Percentiles rank a stretch among this genome's conserved stretches.
Evolutionary conservation across 2,113 vertebrate genomes (phyloP).

Genomic region (Aptenodytes forsteri): DNA sequence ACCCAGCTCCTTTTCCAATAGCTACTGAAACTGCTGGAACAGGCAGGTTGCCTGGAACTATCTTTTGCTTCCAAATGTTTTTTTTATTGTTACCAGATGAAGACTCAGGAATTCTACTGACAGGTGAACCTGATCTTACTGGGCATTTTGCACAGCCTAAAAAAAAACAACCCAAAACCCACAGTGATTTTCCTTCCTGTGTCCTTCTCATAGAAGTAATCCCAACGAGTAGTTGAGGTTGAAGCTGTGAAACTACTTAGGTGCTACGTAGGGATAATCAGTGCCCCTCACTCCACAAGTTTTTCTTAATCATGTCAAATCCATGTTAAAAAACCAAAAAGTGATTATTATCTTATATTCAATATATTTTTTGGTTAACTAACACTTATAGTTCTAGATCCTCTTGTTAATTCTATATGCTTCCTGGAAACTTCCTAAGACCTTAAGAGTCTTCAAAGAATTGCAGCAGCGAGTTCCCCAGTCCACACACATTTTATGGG

Average conservation of each 20-base stretch:
- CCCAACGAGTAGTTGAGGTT: fast-evolving
- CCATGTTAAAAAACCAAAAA: background rate
- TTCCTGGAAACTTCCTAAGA: background rate
- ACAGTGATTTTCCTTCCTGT: background rate
- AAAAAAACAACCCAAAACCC: background rate
- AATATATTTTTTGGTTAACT: background rate
- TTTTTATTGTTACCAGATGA: background rate
- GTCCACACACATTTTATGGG: background rate
- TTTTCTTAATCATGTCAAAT: background rate
- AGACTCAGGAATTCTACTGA: background rate
- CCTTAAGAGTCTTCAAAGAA: background rate
- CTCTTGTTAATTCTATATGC: background rate
- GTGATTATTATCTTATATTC: background rate
- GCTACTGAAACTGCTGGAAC: background rate
- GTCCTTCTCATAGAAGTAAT: background rate
- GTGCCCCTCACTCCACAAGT: background rate
- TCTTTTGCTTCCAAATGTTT: background rate
- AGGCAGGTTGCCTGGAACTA: background rate
- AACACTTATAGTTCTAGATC: background rate
- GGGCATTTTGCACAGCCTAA: background rate
- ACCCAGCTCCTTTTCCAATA: background rate
- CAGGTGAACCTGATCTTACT: background rate
- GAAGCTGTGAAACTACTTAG: background rate
- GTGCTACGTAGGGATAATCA: background rate
- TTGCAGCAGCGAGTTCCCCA: background rate